Evolutionary conservation across 2,797 vertebrate genomes (phyloP), one percentile per base, ranked within the genome.

Genomic region (Sebastolobus altivelis): DNA sequence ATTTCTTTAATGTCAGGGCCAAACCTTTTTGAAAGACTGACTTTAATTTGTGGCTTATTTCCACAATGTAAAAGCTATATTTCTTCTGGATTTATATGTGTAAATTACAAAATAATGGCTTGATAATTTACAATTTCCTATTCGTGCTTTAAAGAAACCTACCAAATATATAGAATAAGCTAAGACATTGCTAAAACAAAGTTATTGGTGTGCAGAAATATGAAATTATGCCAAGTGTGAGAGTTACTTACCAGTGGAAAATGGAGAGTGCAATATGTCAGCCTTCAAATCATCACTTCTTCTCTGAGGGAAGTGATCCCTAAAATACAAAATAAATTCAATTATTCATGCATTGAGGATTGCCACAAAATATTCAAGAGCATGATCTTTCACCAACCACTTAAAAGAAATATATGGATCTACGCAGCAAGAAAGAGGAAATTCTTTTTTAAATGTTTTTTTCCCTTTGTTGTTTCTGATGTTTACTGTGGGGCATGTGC

Each of bases 231-330:
- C 3, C 13, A 27, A 74, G 18, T 18, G 12, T 66, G 5, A 18
- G 40, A 72, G 38, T 62, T 22, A 79, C 95, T 94, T 93, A 96
- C 96, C 93, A 8, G 85, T 88, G 35, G 85, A 88, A 83, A 92
- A 84, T 3, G 92, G 18, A 2, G 91, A 80, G 27, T 84, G 87
- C 38, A 86, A 71, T 29, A 88, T 68, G 65, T 93, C 92, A 22
- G 84, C 46, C 79, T 85, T 94, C 14, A 76, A 81, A 72, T 95
- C 93, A 12, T 95, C 93, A 33, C 77, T 82, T 84, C 87, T 93
- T 79, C 86, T 89, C 1, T 54, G 91, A 73, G 83, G 88, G 72
- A 93, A 91, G n/a, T 82, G 83, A 71, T 96, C 94, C 89, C 96
- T 96, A 78, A 87, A 88, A 88, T 7, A 79, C 27, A 86, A 84